phyloP scores from a whole-genome alignment of 2,113 vertebrate genomes.

The Phylloscopus trochiloides region DNA sequence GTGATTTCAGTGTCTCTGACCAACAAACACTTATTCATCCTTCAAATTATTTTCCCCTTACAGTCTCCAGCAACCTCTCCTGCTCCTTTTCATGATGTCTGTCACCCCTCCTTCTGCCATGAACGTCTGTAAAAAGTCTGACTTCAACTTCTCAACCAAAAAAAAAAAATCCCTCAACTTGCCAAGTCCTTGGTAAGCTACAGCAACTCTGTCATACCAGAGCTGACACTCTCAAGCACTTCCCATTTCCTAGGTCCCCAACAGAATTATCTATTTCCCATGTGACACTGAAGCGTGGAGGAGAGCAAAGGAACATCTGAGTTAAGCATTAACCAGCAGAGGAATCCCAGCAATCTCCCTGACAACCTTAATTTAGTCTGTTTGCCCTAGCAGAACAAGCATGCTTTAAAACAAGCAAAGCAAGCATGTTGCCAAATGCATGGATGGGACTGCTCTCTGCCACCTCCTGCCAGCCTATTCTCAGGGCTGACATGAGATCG shows the following conservation, averaged over 20 bases:
- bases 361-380: conserved; percentile 15
- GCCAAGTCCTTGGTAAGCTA: not conserved
- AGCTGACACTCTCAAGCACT: not conserved
- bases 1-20: not conserved
- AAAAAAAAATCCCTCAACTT: not conserved
- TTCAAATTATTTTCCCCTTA: not conserved
- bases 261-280: not conserved
- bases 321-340: not conserved
- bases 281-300: not conserved
- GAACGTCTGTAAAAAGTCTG: not conserved
- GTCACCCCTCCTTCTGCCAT: not conserved
- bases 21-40: not conserved
- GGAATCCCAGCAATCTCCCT: conserved; percentile 16
- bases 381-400: not conserved
- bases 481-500: not conserved
- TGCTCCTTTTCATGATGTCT: not conserved
- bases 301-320: not conserved
- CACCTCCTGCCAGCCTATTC: conserved; percentile 8
- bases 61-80: not conserved
- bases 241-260: not conserved
- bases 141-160: not conserved
- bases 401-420: conserved; percentile 10
- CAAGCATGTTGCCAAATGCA: not conserved
- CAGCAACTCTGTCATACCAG: not conserved
- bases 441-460: not conserved